phyloP scores from a whole-genome alignment of 2,888 invertebrate species.

The Cephalotes varians region DNA sequence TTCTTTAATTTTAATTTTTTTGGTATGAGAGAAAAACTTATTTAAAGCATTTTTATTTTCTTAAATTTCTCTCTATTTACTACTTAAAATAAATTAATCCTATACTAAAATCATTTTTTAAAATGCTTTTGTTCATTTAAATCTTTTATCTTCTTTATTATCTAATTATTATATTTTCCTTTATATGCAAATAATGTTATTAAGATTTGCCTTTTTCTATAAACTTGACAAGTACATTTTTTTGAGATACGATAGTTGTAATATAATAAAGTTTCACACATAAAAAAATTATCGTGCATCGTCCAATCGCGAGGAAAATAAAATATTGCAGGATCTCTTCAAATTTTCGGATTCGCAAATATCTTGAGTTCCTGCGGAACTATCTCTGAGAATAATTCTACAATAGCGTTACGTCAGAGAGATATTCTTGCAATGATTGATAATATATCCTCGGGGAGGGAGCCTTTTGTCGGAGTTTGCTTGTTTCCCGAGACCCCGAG shows the following conservation, averaged over 20 bases:
- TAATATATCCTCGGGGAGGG: conserved; percentile 63
- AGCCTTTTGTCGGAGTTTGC: conserved; percentile 68
- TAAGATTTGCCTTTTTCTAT: not conserved
- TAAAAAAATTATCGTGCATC: not conserved
- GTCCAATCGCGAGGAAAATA: not conserved
- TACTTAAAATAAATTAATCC: not conserved
- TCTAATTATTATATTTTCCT: not conserved
- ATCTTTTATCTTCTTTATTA: not conserved
- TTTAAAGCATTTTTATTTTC: not conserved
- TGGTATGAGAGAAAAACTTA: not conserved
- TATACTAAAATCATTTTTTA: not conserved
- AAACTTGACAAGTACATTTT: not conserved
- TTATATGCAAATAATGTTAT: not conserved
- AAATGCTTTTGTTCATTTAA: not conserved
- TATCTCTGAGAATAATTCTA: conserved; percentile 68
- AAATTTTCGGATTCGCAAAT: not conserved
- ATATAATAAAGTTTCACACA: not conserved
- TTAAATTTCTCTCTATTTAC: not conserved
- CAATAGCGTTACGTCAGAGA: conserved; percentile 76
- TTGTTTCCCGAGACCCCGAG: conserved; percentile 78
- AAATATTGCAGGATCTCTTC: not conserved
- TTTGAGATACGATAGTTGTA: not conserved
- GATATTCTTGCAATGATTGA: conserved; percentile 72
- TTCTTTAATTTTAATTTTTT: not conserved
- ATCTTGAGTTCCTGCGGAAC: not conserved